Base-by-base conservation (phyloP, 2,113 vertebrate species). In the Amazona guildingii region DNA sequence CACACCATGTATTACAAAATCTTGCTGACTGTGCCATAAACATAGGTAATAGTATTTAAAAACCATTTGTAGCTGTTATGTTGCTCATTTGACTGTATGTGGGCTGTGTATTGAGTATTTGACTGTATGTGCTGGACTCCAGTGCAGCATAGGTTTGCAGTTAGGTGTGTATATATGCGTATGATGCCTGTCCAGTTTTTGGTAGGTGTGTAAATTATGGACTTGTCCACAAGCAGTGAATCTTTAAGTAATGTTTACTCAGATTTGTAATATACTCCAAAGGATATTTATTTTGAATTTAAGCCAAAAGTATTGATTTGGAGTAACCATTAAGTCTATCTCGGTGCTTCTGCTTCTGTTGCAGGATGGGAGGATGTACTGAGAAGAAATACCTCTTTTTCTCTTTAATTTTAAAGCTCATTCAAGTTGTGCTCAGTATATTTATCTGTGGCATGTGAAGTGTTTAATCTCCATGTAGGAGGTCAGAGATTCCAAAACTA, bases 311-410 rank as follows among this genome's bases (percentile, higher is more conserved):
- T 17, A 48, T n/a, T 61, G 11, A 19, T 46, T 57, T 49, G 8
- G n/a, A 5, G 6, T 61, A 66, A 66, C 31, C 14, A 61, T 0
- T 67, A 13, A 41, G 13, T 44, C 11, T 69, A 0, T 69, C 0
- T 0, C 8, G 11, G 17, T 66, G 18, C 5, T 87, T 2, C 48
- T 88, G 27, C 54, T 63, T 43, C 17, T 46, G 24, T 13, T 92
- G 55, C 24, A 67, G 55, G 41, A 43, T 59, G 12, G 25, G 13
- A 46, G 2, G 24, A 44, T 52, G 11, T 31, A 49, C 24, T 52
- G 12, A 92, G 41, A 69, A 74, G 6, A 70, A 39, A 46, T 4
- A 51, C 4, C 0, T 44, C 27, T 64, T 70, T 28, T 35, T 48
- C 14, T 23, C 29, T 31, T 4, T 9, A 18, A 4, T 23, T 75